Evolutionary conservation across 2,113 vertebrate species (phyloP), one percentile per base, ranked within the genome.

Genomic region (Pelobates fuscus): DNA sequence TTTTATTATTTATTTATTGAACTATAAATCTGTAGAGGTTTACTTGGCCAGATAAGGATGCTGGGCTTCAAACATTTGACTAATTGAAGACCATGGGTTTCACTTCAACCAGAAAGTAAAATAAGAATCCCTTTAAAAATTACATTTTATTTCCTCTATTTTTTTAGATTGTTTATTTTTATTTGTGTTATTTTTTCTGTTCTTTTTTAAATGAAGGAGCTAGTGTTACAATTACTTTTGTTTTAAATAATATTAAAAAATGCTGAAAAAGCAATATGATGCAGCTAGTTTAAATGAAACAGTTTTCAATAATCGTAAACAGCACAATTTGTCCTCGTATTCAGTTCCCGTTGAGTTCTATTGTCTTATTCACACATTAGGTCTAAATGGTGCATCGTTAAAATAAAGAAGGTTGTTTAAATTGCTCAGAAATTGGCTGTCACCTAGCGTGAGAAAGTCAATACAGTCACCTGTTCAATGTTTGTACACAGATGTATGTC

Each of bases 11-110:
- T 73, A 65, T 73, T 73, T 64, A 73, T 73, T 73, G 60, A 73
- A 71, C 55, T 73, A 73, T 64, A 73, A 73, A 73, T 73, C 71
- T 65, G 71, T 62, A 73, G 61, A 73, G 71, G 71, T 64, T 65
- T 73, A 55, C 71, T 73, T 73, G 44, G 37, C 25, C n/a, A 62
- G 71, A 73, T 73, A 73, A 65, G 71, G 71, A 64, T 73, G 71
- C 30, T 65, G 46, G 55, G 60, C 71, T 73, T 59, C 60, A 71
- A 71, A 71, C 43, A 71, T 57, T 62, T 71, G 70, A 71, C 61
- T 71, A 57, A 71, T 71, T 71, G 37, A 46, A 71, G 58, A 62
- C 70, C 25, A 44, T 25, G 23, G 68, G 24, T 37, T 37, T 37
- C 32, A 37, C 32, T 55, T 49, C 15, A 17, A 14, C 44, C 44